Evolutionary conservation across 2,113 vertebrate species (phyloP).

Genomic region (Ailurus styani): DNA sequence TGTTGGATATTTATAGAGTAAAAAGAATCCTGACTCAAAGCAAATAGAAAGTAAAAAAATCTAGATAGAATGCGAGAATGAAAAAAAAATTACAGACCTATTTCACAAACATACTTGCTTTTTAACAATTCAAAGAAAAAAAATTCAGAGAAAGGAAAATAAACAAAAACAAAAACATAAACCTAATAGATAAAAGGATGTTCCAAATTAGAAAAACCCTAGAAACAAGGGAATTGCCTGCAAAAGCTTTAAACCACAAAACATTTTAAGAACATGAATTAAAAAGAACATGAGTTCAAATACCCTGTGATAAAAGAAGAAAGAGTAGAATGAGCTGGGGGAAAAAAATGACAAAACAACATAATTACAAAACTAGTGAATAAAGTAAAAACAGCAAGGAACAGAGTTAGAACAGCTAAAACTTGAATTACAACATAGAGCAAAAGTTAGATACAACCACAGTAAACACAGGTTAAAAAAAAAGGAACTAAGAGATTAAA

Average conservation of each 20-base stretch:
- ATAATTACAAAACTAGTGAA: background rate
- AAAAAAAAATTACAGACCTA: background rate
- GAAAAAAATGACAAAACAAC: background rate
- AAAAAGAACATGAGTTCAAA: background rate
- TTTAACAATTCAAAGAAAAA: conserved; percentile 18
- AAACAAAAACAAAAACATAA: background rate
- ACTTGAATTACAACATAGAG: background rate
- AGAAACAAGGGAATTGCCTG: background rate
- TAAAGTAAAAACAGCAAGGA: background rate
- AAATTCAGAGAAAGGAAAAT: conserved; percentile 7
- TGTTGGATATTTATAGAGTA: background rate
- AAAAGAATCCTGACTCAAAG: background rate
- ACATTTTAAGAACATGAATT: background rate
- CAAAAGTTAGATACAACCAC: background rate
- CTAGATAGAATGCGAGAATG: background rate
- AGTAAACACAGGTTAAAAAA: background rate
- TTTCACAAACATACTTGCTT: background rate
- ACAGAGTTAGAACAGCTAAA: background rate
- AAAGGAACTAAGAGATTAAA: background rate
- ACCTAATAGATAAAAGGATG: background rate
- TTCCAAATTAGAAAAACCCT: background rate
- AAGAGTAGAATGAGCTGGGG: background rate
- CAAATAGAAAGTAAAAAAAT: background rate
- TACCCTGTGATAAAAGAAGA: background rate
- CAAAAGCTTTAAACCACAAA: background rate